Conservation (phyloP, 2,113 vertebrate genomes). For the Megaceryle maxima region DNA sequence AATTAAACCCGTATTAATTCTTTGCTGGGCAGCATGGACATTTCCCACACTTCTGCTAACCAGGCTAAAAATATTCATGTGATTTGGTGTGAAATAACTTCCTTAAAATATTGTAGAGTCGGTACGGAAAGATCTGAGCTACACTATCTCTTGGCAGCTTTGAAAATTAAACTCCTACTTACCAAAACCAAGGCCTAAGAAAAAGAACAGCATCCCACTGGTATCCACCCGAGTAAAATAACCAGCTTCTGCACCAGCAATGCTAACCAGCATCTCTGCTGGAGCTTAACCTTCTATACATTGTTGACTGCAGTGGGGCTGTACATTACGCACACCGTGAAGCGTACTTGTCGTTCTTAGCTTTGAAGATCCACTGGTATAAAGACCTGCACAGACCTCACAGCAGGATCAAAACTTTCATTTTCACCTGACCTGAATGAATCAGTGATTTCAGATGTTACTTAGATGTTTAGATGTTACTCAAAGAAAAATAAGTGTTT, state of each 20-base stretch:
- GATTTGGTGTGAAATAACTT: neutral
- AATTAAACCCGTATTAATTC: neutral
- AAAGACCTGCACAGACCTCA: neutral
- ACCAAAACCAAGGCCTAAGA: neutral
- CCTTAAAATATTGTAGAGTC: neutral
- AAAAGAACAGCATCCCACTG: neutral
- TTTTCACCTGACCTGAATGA: neutral
- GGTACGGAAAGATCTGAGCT: neutral
- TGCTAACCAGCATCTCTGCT: neutral
- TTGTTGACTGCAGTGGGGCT: neutral
- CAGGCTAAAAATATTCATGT: neutral
- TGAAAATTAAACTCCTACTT: neutral
- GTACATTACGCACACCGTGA: neutral
- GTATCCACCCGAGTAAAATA: neutral
- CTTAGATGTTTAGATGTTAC: neutral
- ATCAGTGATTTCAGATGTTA: neutral
- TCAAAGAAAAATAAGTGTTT: neutral
- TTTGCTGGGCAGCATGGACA: neutral
- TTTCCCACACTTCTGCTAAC: neutral
- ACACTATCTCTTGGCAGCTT: neutral
- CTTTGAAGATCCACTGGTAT: neutral
- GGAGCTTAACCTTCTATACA: neutral
- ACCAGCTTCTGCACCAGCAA: neutral
- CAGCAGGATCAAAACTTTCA: neutral
- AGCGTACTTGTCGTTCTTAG: neutral